phyloP scores from a whole-genome alignment of 1,140 invertebrate genomes.

The Meloidogyne chitwoodi region DNA sequence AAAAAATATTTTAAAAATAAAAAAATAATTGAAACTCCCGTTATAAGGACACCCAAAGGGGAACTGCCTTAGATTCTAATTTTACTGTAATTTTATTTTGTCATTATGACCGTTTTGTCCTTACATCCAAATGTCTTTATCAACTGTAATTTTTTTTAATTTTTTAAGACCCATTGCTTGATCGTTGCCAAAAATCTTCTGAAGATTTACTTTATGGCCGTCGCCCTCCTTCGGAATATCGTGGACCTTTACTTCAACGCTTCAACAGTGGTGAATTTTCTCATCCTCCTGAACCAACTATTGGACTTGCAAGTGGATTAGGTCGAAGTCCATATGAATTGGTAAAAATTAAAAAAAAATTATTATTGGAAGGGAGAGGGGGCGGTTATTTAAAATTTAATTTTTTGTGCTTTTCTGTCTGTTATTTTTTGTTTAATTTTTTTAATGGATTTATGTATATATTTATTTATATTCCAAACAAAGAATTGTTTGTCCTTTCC shows the following conservation, averaged over 20 bases:
- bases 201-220: conserved; percentile 38
- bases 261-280: conserved; percentile 55
- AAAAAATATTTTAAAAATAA: background rate
- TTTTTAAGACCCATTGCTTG: conserved; percentile 38
- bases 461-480: too few species aligned
- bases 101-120: too few species aligned
- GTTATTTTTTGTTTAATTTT: background rate
- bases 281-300: conserved; percentile 17
- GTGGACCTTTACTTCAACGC: conserved; percentile 54
- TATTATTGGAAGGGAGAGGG: background rate
- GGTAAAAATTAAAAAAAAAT: conserved; percentile 27
- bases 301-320: conserved; percentile 21
- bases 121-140: too few species aligned
- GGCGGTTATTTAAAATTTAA: background rate
- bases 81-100: too few species aligned
- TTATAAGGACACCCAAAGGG: too few species aligned
- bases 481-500: background rate
- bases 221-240: conserved; percentile 46
- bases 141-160: background rate
- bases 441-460: too few species aligned
- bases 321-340: conserved; percentile 53
- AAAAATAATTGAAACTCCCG: too few species aligned
- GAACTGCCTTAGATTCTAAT: too few species aligned
- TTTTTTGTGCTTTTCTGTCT: too few species aligned
- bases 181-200: conserved; percentile 49